A percentile compares a stretch with the other conserved stretches of the same genome.
Conservation (phyloP, 1,140 invertebrate genomes). For the Drosophila pseudoobscura region DNA sequence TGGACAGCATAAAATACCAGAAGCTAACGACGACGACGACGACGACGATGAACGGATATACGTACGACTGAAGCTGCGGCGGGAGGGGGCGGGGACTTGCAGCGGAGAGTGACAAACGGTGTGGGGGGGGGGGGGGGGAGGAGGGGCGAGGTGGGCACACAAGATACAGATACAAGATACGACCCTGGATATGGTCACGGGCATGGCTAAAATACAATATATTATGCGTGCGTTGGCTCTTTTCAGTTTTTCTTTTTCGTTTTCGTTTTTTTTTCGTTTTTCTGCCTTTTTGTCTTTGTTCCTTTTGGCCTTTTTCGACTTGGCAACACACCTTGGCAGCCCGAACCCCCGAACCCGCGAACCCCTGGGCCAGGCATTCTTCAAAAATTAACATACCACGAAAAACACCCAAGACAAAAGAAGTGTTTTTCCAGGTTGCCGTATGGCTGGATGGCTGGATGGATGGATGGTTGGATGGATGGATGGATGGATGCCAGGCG, state of each 20-base stretch:
- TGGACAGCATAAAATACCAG: conserved; percentile 65
- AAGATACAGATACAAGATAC: conserved; percentile 69
- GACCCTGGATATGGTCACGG: conserved; percentile 75
- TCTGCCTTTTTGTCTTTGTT: not conserved
- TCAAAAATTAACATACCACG: conserved; percentile 71
- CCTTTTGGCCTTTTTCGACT: conserved; percentile 27
- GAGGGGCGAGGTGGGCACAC: conserved; percentile 1
- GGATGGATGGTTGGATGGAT: conserved; percentile 23
- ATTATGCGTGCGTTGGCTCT: conserved; percentile 50
- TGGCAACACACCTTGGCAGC: conserved; percentile 36
- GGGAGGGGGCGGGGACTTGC: conserved; percentile 3
- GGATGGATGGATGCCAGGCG: conserved; percentile 3
- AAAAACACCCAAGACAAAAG: conserved; percentile 51
- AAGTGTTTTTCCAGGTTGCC: conserved; percentile 22
- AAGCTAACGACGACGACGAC: conserved; percentile 62
- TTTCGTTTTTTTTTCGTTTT: not conserved
- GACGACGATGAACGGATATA: conserved; percentile 50
- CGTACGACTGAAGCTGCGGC: conserved; percentile 67
- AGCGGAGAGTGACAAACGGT: conserved; percentile 19
- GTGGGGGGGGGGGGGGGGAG: conserved; percentile 2
- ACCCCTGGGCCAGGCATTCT: conserved; percentile 37
- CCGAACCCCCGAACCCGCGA: conserved; percentile 13
- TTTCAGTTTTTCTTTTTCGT: conserved; percentile 8
- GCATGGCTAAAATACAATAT: conserved; percentile 62
- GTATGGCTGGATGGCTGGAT: conserved; percentile 9